phyloP scores from a whole-genome alignment of 2,113 vertebrate species.

The Mandrillus leucophaeus region DNA sequence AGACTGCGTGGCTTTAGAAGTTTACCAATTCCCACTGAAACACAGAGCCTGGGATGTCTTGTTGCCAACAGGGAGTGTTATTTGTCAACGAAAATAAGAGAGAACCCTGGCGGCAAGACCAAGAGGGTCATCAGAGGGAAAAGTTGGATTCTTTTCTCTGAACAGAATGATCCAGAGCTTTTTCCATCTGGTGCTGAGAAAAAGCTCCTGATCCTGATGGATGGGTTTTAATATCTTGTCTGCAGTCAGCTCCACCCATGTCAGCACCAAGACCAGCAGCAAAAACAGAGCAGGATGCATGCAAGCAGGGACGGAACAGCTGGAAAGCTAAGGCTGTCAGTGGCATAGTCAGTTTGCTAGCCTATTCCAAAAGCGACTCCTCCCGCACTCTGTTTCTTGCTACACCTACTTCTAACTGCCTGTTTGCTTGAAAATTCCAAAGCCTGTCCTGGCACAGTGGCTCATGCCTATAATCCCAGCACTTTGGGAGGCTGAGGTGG shows the following conservation, averaged over 20 bases:
- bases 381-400: no score
- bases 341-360: no score
- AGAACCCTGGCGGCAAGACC: not conserved
- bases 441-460: no score
- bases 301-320: not conserved
- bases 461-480: no score
- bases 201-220: not conserved
- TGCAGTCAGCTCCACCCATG: not conserved
- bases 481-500: no score
- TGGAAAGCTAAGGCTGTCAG: no score
- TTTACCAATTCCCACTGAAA: not conserved
- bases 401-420: no score
- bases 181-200: not conserved
- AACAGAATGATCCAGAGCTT: not conserved
- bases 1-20: slow-evolving; percentile 28
- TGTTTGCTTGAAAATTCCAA: no score
- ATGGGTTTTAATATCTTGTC: not conserved
- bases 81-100: slow-evolving; percentile 38
- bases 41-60: not conserved
- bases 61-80: not conserved
- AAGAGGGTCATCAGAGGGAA: not conserved
- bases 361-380: no score
- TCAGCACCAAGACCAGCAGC: not conserved
- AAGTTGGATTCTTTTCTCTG: not conserved
- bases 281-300: not conserved